Conservation (phyloP, 2,113 vertebrate species). For the Panthera leo region DNA sequence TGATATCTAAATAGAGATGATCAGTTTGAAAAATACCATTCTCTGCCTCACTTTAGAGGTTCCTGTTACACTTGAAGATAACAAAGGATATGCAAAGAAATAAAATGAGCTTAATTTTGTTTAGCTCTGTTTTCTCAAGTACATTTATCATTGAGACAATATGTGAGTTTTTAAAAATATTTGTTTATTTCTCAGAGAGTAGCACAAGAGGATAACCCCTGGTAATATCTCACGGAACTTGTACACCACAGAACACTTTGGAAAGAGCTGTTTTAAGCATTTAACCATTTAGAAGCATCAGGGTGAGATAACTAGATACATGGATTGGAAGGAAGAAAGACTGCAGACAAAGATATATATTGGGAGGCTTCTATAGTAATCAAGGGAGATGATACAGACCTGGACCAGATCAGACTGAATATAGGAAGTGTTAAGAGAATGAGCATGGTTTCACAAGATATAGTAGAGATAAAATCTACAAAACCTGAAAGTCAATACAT, state of each 20-base stretch:
- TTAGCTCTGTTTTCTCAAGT: background rate
- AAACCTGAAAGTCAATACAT: background rate
- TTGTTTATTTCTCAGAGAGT: constrained; percentile 14
- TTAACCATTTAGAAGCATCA: background rate
- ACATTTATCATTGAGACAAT: background rate
- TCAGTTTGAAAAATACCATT: background rate
- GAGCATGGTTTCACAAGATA: background rate
- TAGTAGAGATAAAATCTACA: background rate
- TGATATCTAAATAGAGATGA: background rate
- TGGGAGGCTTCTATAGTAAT: background rate
- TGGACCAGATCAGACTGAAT: background rate
- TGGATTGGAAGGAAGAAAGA: background rate
- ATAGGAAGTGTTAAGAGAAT: background rate
- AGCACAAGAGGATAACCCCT: background rate
- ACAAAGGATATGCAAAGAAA: background rate
- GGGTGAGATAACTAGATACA: background rate
- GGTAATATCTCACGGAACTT: background rate
- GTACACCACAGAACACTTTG: background rate
- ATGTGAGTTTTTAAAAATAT: background rate
- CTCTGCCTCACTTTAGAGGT: background rate
- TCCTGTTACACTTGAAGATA: background rate
- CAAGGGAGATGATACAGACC: background rate
- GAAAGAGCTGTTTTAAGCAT: background rate
- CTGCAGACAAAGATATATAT: background rate
- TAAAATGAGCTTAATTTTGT: background rate